phyloP scores from a whole-genome alignment of 2,113 vertebrate genomes.

The Passer domesticus region DNA sequence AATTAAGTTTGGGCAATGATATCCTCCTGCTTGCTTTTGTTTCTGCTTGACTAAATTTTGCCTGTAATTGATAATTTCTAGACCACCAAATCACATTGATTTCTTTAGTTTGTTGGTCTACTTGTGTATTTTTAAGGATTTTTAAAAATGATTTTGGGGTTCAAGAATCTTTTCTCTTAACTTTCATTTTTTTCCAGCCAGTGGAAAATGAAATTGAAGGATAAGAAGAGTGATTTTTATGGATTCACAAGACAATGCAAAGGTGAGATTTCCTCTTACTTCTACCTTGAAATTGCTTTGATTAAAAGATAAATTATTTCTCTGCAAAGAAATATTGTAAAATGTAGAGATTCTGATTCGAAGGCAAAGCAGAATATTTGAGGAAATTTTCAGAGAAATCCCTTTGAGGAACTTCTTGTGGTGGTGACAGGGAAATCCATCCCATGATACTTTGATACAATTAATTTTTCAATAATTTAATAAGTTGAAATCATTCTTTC shows the following conservation, averaged over 20 bases:
- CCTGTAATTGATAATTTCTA: conserved; percentile 11
- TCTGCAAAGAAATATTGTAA: background rate
- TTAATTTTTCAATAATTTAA: background rate
- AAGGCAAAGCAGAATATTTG: background rate
- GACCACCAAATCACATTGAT: conserved; percentile 3
- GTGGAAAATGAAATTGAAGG: background rate
- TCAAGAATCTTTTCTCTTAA: background rate
- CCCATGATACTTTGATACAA: background rate
- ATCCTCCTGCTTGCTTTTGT: background rate
- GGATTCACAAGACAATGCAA: background rate
- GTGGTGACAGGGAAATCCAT: background rate
- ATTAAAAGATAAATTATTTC: background rate
- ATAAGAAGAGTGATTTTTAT: background rate
- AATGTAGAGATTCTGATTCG: background rate
- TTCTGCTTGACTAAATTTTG: conserved; percentile 28
- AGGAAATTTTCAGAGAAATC: background rate
- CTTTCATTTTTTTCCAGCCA: background rate
- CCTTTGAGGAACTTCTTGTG: background rate
- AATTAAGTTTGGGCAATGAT: conserved; percentile 27
- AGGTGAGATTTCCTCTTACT: background rate
- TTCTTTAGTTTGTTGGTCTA: background rate
- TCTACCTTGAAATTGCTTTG: background rate
- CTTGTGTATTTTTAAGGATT: background rate
- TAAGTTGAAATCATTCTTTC: background rate
- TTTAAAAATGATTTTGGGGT: background rate